phyloP scores from a whole-genome alignment of 2,888 invertebrate genomes.

The Nebria salina region DNA sequence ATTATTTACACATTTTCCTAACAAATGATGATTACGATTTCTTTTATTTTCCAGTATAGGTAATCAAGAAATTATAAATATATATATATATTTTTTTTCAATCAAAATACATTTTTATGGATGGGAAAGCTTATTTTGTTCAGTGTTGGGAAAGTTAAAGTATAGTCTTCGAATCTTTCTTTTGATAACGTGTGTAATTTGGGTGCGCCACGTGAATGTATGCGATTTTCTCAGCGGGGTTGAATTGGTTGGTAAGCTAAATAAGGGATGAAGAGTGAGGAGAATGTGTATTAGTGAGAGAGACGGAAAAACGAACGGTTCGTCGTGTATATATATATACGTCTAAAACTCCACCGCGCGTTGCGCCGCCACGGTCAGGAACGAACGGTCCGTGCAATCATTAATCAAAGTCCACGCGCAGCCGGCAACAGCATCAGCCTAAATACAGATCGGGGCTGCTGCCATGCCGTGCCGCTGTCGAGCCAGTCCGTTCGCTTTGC shows the following conservation, averaged over 20 bases:
- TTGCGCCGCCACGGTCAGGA: constrained; percentile 38
- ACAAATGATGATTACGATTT: no score
- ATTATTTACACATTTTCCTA: no score
- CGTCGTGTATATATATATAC: background rate
- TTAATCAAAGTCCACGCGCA: constrained; percentile 62
- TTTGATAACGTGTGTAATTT: background rate
- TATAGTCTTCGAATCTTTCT: background rate
- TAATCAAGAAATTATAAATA: no score
- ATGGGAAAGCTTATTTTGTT: no score
- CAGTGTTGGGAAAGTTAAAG: no score
- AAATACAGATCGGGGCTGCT: constrained; percentile 59
- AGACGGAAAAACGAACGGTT: background rate
- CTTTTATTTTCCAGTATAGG: no score
- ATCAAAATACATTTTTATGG: no score
- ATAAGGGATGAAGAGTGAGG: constrained; percentile 1
- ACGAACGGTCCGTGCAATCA: constrained; percentile 55
- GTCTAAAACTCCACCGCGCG: constrained; percentile 32
- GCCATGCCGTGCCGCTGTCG: constrained; percentile 7
- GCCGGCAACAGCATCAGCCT: constrained; percentile 62
- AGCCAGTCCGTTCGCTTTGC: background rate
- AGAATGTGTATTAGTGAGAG: background rate
- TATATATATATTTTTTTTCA: no score
- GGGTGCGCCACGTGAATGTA: background rate
- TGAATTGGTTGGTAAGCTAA: background rate
- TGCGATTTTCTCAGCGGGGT: background rate